Base-by-base conservation (phyloP, 2,797 vertebrate genomes). In the Amniataba percoides region DNA sequence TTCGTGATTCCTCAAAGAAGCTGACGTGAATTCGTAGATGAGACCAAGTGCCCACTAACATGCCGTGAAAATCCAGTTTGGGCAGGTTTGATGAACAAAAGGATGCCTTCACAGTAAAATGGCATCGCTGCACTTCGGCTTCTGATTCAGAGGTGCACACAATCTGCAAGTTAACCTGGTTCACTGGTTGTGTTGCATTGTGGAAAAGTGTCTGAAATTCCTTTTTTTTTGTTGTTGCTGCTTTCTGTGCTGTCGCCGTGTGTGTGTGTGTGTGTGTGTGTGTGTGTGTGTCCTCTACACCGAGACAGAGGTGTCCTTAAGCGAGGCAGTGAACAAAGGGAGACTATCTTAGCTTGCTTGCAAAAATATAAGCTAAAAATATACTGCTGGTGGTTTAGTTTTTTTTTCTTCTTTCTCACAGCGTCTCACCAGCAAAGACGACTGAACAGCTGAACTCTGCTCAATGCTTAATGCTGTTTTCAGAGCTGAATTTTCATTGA, bases 281-380 rank as follows among this genome's bases (percentile, higher is more conserved):
- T 48, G 23, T 27, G 31, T 43, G 25, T 62, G 34, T 36, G 70
- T 60, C 40, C 65, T 59, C 52, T 15, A 25, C 61, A 39, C 68
- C 63, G 31, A 53, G n/a, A 71, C 45, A n/a, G 51, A 62, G 18
- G 36, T 65, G 60, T 71, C 64, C 60, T 76, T 63, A 70, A 72
- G 71, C 4, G 9, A 67, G 40, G 13, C 19, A 21, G 12, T 15
- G 51, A 74, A 74, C 63, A 83, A 82, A 79, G 56, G 59, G 13
- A 64, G 21, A n/a, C 18, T 45, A 75, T 70, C 60, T 61, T 31
- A 34, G 72, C 60, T 52, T 14, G 16, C 74, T 71, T 34, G 31
- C 15, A 63, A 43, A 79, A 65, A 25, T 68, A 58, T 45, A 58
- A 40, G 45, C 81, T 52, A 61, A 65, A 78, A 75, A 79, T 82